Percentiles rank a stretch among this genome's conserved stretches.
phyloP scores from a whole-genome alignment of 2,113 vertebrate genomes.

The Parus major region DNA sequence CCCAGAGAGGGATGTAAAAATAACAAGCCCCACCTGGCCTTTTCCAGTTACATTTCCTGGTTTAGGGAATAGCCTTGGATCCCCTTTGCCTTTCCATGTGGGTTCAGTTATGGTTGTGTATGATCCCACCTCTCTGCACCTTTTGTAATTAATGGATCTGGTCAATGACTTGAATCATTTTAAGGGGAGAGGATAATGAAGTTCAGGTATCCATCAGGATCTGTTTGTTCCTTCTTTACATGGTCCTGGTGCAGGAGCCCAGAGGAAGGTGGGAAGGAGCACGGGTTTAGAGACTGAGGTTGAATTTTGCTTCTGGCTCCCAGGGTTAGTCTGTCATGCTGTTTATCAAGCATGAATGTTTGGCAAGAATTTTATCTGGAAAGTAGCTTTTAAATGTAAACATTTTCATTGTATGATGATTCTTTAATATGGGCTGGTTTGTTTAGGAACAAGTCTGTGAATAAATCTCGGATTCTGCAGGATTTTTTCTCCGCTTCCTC shows the following conservation, averaged over 20 bases:
- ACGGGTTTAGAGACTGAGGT: neutral
- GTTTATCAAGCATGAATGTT: neutral
- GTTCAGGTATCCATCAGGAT: neutral
- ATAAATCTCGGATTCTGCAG: constrained; percentile 69
- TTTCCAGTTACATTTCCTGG: neutral
- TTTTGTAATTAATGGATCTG: neutral
- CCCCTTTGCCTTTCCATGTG: neutral
- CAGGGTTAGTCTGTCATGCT: neutral
- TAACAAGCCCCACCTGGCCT: neutral
- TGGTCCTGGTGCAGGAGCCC: neutral
- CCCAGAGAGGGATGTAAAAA: neutral
- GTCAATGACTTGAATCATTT: neutral
- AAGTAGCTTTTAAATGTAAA: neutral
- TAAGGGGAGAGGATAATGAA: neutral
- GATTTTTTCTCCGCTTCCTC: constrained; percentile 72
- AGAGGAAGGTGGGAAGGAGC: neutral
- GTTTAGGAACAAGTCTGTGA: constrained; percentile 73
- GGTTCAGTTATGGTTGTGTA: neutral
- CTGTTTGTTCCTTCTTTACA: neutral
- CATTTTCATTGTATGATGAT: neutral
- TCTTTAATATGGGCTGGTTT: neutral
- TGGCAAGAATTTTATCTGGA: neutral
- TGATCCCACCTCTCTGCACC: neutral
- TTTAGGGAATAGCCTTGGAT: neutral
- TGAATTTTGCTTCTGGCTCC: neutral